Evolutionary conservation across 2,888 invertebrate species (phyloP).

Genomic region (Cyclophora punctaria): DNA sequence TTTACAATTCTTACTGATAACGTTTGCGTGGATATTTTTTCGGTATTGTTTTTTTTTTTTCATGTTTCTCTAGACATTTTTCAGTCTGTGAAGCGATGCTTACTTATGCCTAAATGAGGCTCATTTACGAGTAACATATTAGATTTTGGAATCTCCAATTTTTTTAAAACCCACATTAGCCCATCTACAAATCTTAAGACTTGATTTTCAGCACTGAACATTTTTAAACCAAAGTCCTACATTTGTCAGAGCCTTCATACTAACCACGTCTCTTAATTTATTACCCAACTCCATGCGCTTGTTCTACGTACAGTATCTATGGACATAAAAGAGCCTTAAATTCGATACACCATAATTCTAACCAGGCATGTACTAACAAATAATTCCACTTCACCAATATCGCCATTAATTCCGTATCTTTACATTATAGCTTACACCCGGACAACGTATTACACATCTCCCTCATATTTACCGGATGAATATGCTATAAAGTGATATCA

Average conservation of each 20-base stretch:
- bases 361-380: slow-evolving; percentile 7
- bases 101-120: too few species aligned
- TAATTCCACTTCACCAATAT: slow-evolving; percentile 18
- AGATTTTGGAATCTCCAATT: too few species aligned
- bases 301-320: too few species aligned
- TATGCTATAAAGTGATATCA: slow-evolving; percentile 74
- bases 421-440: slow-evolving; percentile 35
- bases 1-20: slow-evolving; percentile 9
- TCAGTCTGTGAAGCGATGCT: too few species aligned
- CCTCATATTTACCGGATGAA: slow-evolving; percentile 69
- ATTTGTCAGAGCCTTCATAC: too few species aligned
- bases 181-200: too few species aligned
- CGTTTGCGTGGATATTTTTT: slow-evolving; percentile 3
- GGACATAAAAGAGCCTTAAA: not conserved
- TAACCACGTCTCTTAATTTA: too few species aligned
- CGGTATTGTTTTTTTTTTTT: not conserved
- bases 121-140: too few species aligned
- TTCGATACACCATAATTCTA: not conserved
- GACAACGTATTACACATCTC: slow-evolving; percentile 51
- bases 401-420: slow-evolving; percentile 23
- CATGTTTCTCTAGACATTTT: not conserved
- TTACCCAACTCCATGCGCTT: too few species aligned
- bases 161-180: too few species aligned
- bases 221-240: too few species aligned
- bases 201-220: too few species aligned